These are phyloP conservation scores for Syngnathus acus DNA, from an alignment of 2,797 vertebrate species.

Conservation along the genomic window DNA sequence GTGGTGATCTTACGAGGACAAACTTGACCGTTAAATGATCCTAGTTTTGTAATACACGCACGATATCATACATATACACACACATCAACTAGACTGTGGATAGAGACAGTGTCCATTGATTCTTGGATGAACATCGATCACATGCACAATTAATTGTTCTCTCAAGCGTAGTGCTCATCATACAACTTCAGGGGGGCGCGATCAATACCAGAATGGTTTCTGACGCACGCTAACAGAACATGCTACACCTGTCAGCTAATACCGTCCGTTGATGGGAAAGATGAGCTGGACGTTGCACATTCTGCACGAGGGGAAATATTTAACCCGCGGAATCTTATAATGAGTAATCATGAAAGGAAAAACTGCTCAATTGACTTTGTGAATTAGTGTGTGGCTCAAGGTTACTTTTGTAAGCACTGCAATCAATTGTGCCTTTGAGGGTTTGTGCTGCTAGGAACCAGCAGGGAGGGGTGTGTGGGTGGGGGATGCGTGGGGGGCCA, in stretches of 20 bases:
- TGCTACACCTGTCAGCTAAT: neutral
- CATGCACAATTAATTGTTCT: conserved; percentile 72
- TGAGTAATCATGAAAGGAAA: neutral
- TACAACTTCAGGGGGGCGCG: conserved; percentile 33
- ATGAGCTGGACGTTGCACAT: neutral
- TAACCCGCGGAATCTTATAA: neutral
- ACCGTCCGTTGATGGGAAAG: neutral
- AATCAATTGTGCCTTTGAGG: no score
- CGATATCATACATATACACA: neutral
- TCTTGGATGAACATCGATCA: conserved; percentile 62
- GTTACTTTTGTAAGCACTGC: neutral
- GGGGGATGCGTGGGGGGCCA: no score
- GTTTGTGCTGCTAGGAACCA: neutral
- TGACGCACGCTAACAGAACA: conserved; percentile 1
- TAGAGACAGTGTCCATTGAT: conserved; percentile 46
- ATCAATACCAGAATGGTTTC: conserved; percentile 37
- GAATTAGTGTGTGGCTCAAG: neutral
- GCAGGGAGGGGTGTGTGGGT: no score
- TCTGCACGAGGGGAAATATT: neutral
- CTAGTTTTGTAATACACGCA: neutral
- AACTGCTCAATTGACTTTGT: neutral
- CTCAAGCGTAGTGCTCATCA: conserved; percentile 47
- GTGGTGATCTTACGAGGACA: no score
- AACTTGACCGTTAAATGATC: no score
- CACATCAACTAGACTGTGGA: neutral